These are phyloP conservation scores for Gymnocephalus cernua DNA, from an alignment of 2,113 vertebrate genomes.

Conservation along the genomic window DNA sequence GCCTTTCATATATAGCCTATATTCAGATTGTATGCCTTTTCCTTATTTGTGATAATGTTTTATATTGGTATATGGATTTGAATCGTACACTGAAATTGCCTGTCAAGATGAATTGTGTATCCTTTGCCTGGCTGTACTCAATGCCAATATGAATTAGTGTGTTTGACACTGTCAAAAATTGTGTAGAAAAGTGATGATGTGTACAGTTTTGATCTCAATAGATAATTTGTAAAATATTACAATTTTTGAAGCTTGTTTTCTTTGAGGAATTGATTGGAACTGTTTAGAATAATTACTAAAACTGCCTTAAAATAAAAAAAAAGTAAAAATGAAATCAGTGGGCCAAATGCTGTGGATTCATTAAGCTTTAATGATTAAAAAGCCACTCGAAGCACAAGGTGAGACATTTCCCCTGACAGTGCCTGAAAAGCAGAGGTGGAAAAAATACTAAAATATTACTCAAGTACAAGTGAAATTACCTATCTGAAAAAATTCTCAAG, in stretches of 20 bases:
- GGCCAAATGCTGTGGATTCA: background rate
- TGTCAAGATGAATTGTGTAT: conserved; percentile 10
- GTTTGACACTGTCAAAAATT: conserved; percentile 20
- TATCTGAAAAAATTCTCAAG: no score
- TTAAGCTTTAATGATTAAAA: conserved; percentile 25
- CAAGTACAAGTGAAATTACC: no score
- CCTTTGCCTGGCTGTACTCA: conserved; percentile 31
- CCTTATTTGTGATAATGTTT: conserved; percentile 60
- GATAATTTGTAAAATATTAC: conserved; percentile 21
- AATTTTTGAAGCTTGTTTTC: conserved; percentile 28
- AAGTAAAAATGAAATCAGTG: background rate
- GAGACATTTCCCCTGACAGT: background rate
- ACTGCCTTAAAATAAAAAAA: conserved; percentile 26
- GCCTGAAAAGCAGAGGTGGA: conserved; percentile 9
- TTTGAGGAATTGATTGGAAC: conserved; percentile 16
- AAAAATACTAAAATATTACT: no score
- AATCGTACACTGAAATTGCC: conserved; percentile 44
- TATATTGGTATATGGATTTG: conserved; percentile 49
- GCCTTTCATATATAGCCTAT: conserved; percentile 25
- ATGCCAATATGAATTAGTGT: conserved; percentile 16
- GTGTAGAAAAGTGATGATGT: conserved; percentile 16
- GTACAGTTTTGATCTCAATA: conserved; percentile 42
- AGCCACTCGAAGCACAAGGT: background rate
- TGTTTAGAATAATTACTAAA: conserved; percentile 23
- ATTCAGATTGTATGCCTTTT: conserved; percentile 34